Base-by-base conservation (phyloP, 2,797 vertebrate genomes). In the Bufotes viridis region DNA sequence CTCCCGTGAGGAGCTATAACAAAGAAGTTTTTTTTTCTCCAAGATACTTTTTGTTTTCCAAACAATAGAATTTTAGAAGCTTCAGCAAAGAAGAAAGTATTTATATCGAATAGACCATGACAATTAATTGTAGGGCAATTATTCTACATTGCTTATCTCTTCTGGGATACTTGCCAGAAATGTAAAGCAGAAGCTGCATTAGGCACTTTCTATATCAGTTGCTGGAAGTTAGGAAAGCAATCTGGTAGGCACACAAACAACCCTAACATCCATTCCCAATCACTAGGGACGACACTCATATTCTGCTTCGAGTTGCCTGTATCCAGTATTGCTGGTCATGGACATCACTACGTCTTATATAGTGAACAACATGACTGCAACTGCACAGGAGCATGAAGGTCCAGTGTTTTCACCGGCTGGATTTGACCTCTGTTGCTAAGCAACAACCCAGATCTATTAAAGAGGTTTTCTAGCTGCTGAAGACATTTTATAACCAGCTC, bases 61-160 rank as follows among this genome's bases (percentile, higher is more conserved):
- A n/a, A 87, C 58, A 82, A 82, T 76, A 82, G 78, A 34, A 78
- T 85, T 76, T 63, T 85, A 63, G 24, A 61, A 78, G 70, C 70
- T 20, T 58, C 29, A 75, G 42, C 13, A 24, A 78, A 61, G 60
- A 78, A 34, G 24, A 42, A 26, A 24, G 60, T 58, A 76, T 85
- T 78, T 78, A 85, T 83, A 69, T 60, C 11, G 34, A 10, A 24
- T 51, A 67, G 49, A 51, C 58, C 74, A 85, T 67, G 74, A 85
- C 76, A 78, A 79, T 86, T 67, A 86, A 86, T 79, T 86, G 84
- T 78, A 24, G 65, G 34, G 51, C 84, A 86, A 78, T 79, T 78
- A 69, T 86, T 67, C 75, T 78, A 12, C 74, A 51, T 85, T 53
- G 78, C 58, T 85, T 76, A 55, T 65, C 84, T 78, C 60, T 86